Evolutionary conservation across 1,140 invertebrate genomes (phyloP).

Genomic region (Drosophila equinoxialis): DNA sequence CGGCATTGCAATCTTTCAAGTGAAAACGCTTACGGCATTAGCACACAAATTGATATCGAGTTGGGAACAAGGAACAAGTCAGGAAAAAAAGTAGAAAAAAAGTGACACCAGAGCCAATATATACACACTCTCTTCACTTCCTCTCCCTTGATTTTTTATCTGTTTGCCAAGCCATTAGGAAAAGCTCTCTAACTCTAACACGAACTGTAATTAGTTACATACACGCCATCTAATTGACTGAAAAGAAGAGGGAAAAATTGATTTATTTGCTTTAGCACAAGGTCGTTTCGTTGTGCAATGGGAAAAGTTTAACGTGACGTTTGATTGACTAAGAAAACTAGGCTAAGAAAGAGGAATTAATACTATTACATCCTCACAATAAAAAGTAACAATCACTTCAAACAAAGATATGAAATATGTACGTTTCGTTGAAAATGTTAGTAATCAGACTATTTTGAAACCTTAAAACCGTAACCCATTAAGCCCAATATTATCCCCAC

Average conservation of each 20-base stretch:
- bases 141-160: background rate
- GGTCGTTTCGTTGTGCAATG: conserved; percentile 30
- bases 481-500: too few species aligned
- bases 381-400: too few species aligned
- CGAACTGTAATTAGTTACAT: conserved; percentile 43
- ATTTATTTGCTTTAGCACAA: conserved; percentile 56
- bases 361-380: background rate
- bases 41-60: conserved; percentile 47
- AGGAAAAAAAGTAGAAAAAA: background rate
- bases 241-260: conserved; percentile 58
- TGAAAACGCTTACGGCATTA: conserved; percentile 32
- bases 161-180: conserved; percentile 10
- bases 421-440: too few species aligned
- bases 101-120: conserved; percentile 1
- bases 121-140: background rate
- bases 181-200: conserved; percentile 24
- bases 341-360: conserved; percentile 14
- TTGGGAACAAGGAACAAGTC: background rate
- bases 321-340: conserved; percentile 36
- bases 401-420: too few species aligned
- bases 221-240: conserved; percentile 60
- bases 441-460: too few species aligned
- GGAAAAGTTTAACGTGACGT: conserved; percentile 39
- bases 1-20: conserved; percentile 17
- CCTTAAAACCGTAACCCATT: too few species aligned